phyloP scores from a whole-genome alignment of 2,113 vertebrate genomes.

The Pachypanchax playfairii region DNA sequence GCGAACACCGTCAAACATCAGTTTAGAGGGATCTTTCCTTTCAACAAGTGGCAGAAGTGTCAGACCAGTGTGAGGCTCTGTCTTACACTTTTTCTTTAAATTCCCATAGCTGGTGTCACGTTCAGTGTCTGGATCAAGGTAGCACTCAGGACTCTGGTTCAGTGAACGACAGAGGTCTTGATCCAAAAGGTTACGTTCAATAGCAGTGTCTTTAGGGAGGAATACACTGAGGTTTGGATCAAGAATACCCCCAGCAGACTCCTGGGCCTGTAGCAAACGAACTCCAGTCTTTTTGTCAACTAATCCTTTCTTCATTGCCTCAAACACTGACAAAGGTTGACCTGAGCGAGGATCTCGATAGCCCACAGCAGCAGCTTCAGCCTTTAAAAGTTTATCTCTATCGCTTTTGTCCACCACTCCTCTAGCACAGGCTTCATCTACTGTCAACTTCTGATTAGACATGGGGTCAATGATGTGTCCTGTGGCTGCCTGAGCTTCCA shows the following conservation, averaged over 20 bases:
- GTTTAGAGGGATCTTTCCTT: conserved; percentile 82
- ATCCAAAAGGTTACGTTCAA: conserved; percentile 86
- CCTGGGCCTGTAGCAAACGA: conserved; percentile 88
- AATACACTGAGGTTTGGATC: conserved; percentile 90
- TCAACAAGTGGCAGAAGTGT: conserved; percentile 81
- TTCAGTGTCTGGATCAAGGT: conserved; percentile 86
- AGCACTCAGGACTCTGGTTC: conserved; percentile 85
- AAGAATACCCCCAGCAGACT: conserved; percentile 87
- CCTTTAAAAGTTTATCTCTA: conserved; percentile 84
- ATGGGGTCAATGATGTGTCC: conserved; percentile 87
- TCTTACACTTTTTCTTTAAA: conserved; percentile 86
- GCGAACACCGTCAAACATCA: conserved; percentile 89
- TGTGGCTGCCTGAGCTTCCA: conserved; percentile 88
- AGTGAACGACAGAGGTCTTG: conserved; percentile 81
- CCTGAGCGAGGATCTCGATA: conserved; percentile 84
- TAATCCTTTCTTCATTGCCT: conserved; percentile 89
- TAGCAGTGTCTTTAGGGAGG: conserved; percentile 86
- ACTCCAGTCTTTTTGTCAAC: conserved; percentile 84
- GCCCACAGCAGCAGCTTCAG: conserved; percentile 85
- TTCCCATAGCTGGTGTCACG: conserved; percentile 82
- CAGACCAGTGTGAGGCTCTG: conserved; percentile 85
- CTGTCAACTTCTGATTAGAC: conserved; percentile 82
- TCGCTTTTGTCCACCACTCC: conserved; percentile 85
- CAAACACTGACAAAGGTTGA: conserved; percentile 82
- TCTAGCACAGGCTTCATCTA: conserved; percentile 84